These are phyloP conservation scores for Deilephila elpenor DNA, from an alignment of 2,888 invertebrate genomes.

Conservation along the genomic window DNA sequence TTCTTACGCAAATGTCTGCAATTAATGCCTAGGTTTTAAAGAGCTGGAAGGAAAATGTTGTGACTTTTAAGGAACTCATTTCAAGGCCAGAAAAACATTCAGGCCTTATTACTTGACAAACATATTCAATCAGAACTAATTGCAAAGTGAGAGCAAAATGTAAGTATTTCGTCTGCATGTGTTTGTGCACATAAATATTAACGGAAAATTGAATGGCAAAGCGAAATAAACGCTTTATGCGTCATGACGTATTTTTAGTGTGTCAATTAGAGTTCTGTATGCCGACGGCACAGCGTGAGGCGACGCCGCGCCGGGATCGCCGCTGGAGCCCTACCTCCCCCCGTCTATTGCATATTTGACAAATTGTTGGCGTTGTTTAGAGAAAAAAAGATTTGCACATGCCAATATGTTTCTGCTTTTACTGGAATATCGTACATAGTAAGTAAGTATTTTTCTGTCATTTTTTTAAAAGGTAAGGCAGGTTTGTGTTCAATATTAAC, in stretches of 20 bases:
- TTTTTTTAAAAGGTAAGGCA: background rate
- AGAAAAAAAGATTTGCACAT: constrained; percentile 59
- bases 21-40: too few relatives aligned
- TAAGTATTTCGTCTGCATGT: background rate
- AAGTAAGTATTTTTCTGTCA: constrained; percentile 38
- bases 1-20: too few relatives aligned
- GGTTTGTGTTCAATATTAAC: too few relatives aligned
- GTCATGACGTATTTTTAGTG: constrained; percentile 73
- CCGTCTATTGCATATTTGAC: constrained; percentile 62
- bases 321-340: constrained; percentile 55
- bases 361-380: constrained; percentile 67
- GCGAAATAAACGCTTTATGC: constrained; percentile 29
- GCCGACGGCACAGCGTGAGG: constrained; percentile 74
- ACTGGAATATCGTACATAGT: constrained; percentile 26
- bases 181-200: constrained; percentile 36
- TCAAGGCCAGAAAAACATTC: background rate
- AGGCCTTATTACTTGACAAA: constrained; percentile 11
- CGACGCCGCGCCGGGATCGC: constrained; percentile 59
- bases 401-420: constrained; percentile 34
- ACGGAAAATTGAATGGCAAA: constrained; percentile 53
- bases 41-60: too few relatives aligned
- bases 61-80: too few relatives aligned
- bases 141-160: background rate
- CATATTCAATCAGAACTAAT: background rate
- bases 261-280: constrained; percentile 83